Evolutionary conservation across 2,113 vertebrate species (phyloP), one percentile per base, ranked within the genome.

Genomic region (Malurus cyaneus): DNA sequence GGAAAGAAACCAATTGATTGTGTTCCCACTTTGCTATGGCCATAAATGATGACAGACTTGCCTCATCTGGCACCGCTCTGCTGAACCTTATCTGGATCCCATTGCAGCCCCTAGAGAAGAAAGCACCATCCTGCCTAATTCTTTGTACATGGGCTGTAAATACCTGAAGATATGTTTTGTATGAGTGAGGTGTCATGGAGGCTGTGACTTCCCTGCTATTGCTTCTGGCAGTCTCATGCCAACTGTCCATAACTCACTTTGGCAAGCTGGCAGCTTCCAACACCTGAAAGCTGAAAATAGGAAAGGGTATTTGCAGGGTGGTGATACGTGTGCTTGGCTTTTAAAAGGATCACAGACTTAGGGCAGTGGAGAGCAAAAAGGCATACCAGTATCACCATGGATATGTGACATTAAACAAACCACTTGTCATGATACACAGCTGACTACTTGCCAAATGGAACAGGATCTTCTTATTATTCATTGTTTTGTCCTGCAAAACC

Each of bases 361-460:
- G 94, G 78, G 87, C 89, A 86, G 28, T 8, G 16, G 64, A 94
- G 79, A 96, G 88, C 52, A 96, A 96, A 95, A 95, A 93, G 88
- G 85, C 86, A 71, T 86, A 86, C 79, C 89, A 73, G 28, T 64
- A 82, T 96, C 92, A 94, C 92, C 85, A 93, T 86, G 89, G 93
- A 77, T 94, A 96, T 95, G 85, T 95, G 85, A 96, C 89, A 94
- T 96, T 96, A 96, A 96, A 96, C 88, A 96, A 96, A 93, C 67
- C 60, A 73, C 89, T 94, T 96, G 81, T 83, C 93, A 88, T 86
- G 88, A 93, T 97, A 95, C 85, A 64, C 85, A 80, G 88, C 82
- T 86, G 94, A 89, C 64, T 88, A 49, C 65, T 53, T 90, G 93
- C 92, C 96, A 97, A 88, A 88, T 88, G 79, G 79, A 96, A 88